phyloP scores from a whole-genome alignment of 2,888 invertebrate species.

The Caenorhabditis uteleia region DNA sequence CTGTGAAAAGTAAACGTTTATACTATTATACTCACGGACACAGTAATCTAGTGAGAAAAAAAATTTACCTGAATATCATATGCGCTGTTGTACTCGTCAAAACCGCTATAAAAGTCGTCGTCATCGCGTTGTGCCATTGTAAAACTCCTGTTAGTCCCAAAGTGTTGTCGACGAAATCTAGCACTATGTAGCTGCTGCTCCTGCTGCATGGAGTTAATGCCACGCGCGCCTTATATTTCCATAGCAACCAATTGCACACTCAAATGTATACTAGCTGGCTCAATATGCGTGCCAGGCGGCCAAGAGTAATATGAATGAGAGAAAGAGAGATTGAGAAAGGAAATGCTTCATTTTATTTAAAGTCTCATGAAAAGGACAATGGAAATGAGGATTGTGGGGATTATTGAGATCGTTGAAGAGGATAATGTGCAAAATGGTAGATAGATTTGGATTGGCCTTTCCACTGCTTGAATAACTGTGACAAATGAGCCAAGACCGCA shows the following conservation, averaged over 20 bases:
- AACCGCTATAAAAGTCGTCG: constrained; percentile 68
- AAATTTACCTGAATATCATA: constrained; percentile 63
- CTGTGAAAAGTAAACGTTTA: background rate
- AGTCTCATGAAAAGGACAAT: background rate
- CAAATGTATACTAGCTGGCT: too few relatives aligned
- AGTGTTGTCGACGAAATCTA: too few relatives aligned
- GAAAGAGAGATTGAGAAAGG: background rate
- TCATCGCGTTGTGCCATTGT: constrained; percentile 12
- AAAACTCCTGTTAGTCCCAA: too few relatives aligned
- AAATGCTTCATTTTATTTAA: constrained; percentile 3
- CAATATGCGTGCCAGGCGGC: too few relatives aligned
- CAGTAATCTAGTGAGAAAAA: background rate
- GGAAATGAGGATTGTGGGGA: background rate
- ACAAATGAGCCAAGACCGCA: constrained; percentile 49
- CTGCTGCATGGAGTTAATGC: too few relatives aligned
- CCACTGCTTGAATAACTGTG: constrained; percentile 51
- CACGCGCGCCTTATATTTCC: too few relatives aligned
- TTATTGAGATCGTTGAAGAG: constrained; percentile 18
- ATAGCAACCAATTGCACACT: too few relatives aligned
- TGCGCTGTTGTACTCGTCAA: constrained; percentile 66
- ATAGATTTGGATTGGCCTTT: constrained; percentile 54
- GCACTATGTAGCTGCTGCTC: too few relatives aligned
- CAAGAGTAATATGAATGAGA: too few relatives aligned
- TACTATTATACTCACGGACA: background rate
- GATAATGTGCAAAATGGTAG: constrained; percentile 45